phyloP scores from a whole-genome alignment of 2,113 vertebrate species.

The Eptatretus burgeri region DNA sequence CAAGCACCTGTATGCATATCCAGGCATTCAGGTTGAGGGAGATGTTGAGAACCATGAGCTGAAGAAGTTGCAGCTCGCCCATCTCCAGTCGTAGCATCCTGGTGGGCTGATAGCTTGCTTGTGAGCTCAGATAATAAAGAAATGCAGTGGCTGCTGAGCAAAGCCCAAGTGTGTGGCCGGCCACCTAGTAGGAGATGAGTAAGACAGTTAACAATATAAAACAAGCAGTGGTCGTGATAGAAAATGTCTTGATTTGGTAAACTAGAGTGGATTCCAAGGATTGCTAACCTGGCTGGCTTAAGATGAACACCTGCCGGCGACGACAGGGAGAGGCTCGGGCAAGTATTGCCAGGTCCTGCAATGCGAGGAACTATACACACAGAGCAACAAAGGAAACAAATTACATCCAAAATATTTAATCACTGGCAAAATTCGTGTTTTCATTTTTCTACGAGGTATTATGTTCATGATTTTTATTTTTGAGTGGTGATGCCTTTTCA shows the following conservation, averaged over 20 bases:
- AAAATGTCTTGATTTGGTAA: not conserved
- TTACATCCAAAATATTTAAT: no score
- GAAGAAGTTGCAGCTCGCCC: constrained; percentile 34
- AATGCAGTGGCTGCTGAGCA: constrained; percentile 54
- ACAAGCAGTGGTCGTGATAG: no score
- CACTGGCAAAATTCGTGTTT: no score
- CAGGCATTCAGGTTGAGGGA: no score
- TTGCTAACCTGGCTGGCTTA: constrained; percentile 66
- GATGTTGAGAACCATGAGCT: constrained; percentile 10
- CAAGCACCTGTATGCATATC: no score
- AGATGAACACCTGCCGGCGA: constrained; percentile 59
- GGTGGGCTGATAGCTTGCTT: constrained; percentile 37
- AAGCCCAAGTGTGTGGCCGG: constrained; percentile 71
- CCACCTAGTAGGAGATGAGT: constrained; percentile 25
- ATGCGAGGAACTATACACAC: constrained; percentile 43
- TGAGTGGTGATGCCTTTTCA: no score
- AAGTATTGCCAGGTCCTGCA: constrained; percentile 67
- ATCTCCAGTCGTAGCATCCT: constrained; percentile 54
- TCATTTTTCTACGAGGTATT: no score
- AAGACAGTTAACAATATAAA: no score
- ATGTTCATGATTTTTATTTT: no score
- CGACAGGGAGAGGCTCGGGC: constrained; percentile 52
- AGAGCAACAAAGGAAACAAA: not conserved
- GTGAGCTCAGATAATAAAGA: constrained; percentile 44
- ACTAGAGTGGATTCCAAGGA: not conserved